These are phyloP conservation scores for Antheraea mylitta DNA, from an alignment of 1,140 invertebrate species.

Conservation along the genomic window DNA sequence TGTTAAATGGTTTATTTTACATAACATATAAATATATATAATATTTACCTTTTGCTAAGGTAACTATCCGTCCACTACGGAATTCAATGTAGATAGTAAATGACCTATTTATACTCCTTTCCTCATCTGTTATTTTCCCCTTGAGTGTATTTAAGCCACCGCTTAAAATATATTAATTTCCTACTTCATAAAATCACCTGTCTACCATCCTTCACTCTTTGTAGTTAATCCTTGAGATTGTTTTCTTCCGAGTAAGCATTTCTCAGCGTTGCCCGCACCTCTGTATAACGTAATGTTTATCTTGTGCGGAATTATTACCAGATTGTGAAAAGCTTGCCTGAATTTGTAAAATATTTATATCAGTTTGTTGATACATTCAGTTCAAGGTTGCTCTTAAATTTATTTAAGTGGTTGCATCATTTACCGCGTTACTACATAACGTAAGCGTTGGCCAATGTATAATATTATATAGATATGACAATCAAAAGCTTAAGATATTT, in stretches of 20 bases:
- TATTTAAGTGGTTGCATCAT: too few relatives aligned
- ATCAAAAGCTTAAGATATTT: too few relatives aligned
- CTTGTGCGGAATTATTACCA: neutral
- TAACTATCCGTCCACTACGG: slow-evolving; percentile 68
- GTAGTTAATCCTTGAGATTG: neutral
- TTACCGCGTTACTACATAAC: too few relatives aligned
- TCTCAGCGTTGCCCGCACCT: slow-evolving; percentile 14
- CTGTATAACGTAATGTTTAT: slow-evolving; percentile 10
- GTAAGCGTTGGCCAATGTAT: too few relatives aligned
- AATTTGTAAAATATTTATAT: too few relatives aligned
- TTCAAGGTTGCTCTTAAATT: too few relatives aligned
- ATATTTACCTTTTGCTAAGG: slow-evolving; percentile 56
- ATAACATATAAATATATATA: slow-evolving; percentile 28
- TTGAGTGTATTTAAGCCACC: neutral
- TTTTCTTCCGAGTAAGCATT: neutral
- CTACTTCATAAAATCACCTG: neutral
- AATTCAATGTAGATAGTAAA: slow-evolving; percentile 60
- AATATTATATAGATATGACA: too few relatives aligned
- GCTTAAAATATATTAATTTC: neutral
- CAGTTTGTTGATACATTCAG: too few relatives aligned
- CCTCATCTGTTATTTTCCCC: slow-evolving; percentile 14
- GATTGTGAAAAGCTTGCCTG: too few relatives aligned
- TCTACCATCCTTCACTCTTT: neutral
- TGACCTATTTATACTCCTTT: slow-evolving; percentile 45
- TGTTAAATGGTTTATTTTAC: slow-evolving; percentile 18